Conservation (phyloP, 2,888 invertebrate genomes). For the Andrena hattorfiana region DNA sequence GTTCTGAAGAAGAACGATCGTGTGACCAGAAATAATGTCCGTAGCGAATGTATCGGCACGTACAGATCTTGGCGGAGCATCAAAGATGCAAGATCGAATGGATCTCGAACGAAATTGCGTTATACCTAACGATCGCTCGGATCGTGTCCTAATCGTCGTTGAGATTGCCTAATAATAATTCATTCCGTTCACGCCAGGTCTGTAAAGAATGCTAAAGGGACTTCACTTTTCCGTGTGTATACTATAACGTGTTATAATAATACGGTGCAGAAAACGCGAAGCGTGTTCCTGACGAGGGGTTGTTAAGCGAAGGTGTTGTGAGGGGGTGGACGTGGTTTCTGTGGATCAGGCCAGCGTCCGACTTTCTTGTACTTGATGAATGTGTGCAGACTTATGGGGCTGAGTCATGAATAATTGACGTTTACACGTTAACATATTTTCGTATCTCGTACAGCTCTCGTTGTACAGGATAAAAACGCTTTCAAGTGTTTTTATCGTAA, state of each 20-base stretch:
- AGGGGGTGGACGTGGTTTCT: constrained; percentile 29
- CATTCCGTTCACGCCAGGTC: constrained; percentile 43
- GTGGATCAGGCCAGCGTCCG: constrained; percentile 59
- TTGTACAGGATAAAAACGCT: constrained; percentile 65
- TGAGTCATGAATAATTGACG: constrained; percentile 54
- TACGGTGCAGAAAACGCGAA: constrained; percentile 46
- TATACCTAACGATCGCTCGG: constrained; percentile 44
- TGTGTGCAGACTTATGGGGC: constrained; percentile 48
- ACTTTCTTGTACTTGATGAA: constrained; percentile 52
- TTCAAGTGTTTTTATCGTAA: constrained; percentile 61
- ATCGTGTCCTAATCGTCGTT: constrained; percentile 59
- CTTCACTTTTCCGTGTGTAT: constrained; percentile 50
- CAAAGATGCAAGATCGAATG: neutral
- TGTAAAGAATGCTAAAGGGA: constrained; percentile 20
- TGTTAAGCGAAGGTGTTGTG: constrained; percentile 34
- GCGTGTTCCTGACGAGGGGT: constrained; percentile 62
- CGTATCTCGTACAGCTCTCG: constrained; percentile 64
- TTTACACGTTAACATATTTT: constrained; percentile 66
- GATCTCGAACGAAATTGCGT: constrained; percentile 21
- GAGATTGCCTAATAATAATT: constrained; percentile 61
- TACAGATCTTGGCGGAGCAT: neutral
- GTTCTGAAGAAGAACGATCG: neutral
- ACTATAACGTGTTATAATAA: constrained; percentile 46
- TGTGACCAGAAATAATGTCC: neutral
- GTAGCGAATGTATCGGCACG: neutral